Base-by-base conservation (phyloP, 37 sponge, comb jelly and placozoan genomes). In the Amphimedon queenslandica region DNA sequence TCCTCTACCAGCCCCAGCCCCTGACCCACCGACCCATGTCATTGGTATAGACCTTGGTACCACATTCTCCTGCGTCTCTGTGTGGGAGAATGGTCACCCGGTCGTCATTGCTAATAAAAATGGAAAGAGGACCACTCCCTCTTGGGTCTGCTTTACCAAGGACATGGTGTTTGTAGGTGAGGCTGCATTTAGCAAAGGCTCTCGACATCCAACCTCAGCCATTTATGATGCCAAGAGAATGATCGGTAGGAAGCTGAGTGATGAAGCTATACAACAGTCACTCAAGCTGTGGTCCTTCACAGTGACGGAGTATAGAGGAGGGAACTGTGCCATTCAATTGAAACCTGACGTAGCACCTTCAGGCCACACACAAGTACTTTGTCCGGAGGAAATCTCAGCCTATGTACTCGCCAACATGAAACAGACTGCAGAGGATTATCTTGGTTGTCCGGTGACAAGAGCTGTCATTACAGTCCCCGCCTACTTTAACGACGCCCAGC, bases 21-120 rank as follows among this genome's bases (percentile, higher is more conserved):
- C 51, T 18, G 13, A 8, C 13, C 13, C 8, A 8, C 8, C 51
- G 51, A 63, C 25, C 5, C 71, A 74, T 35, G 86, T 89, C 0
- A 75, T 95, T 5, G 96, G 96, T 10, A 95, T 95, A 53, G 96
- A 95, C 67, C 80, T 95, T 2, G 96, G 96, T n/a, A 95, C 96
- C 33, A 95, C 96, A 8, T 95, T 93, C 56, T 95, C 96, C 1
- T 95, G 96, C 43, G 92, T 95, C 23, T 82, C 92, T 27, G 84
- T 91, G n/a, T 95, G 96, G 96, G 92, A 87, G 72, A 63, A 64
- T 8, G 82, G 66, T 5, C 71, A 77, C 13, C 75, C 96, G 0
- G 42, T 40, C 2, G 92, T 95, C 37, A 84, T 95, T 13, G 89
- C 88, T 36, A 95, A 95, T 70, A 95, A 84, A 68, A 84, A 85